Evolutionary conservation across 2,797 vertebrate genomes (phyloP).

Genomic region (Pangasius sanitwongsei): DNA sequence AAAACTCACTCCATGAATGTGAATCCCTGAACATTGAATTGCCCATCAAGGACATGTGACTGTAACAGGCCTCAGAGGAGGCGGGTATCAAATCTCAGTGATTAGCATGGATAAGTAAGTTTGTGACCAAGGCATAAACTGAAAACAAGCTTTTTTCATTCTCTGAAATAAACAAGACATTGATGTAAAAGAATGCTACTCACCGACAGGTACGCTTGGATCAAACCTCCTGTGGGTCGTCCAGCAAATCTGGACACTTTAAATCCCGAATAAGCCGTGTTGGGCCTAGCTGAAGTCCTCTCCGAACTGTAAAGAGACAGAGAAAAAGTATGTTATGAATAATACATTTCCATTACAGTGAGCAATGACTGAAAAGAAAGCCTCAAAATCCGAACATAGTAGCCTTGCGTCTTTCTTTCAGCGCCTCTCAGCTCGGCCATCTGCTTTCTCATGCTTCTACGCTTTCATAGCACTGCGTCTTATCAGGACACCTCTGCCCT

Average conservation of each 20-base stretch:
- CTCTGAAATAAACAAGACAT: not conserved
- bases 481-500: slow-evolving; percentile 48
- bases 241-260: not conserved
- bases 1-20: not conserved
- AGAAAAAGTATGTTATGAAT: slow-evolving; percentile 1
- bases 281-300: not conserved
- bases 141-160: not conserved
- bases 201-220: not conserved
- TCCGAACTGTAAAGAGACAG: not conserved
- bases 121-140: not conserved
- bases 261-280: not conserved
- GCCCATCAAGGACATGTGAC: slow-evolving; percentile 10
- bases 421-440: slow-evolving; percentile 13
- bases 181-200: not conserved
- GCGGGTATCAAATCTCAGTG: not conserved
- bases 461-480: slow-evolving; percentile 40
- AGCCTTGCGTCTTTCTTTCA: slow-evolving; percentile 13
- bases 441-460: slow-evolving; percentile 48
- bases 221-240: not conserved
- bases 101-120: not conserved
- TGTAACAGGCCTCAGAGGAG: slow-evolving; percentile 17
- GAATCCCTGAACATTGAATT: not conserved
- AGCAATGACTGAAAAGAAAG: not conserved
- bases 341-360: slow-evolving; percentile 21
- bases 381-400: slow-evolving; percentile 21